Evolutionary conservation across 2,888 invertebrate genomes (phyloP), one percentile per base, ranked within the genome.

Genomic region (Asteroscopus sphinx): DNA sequence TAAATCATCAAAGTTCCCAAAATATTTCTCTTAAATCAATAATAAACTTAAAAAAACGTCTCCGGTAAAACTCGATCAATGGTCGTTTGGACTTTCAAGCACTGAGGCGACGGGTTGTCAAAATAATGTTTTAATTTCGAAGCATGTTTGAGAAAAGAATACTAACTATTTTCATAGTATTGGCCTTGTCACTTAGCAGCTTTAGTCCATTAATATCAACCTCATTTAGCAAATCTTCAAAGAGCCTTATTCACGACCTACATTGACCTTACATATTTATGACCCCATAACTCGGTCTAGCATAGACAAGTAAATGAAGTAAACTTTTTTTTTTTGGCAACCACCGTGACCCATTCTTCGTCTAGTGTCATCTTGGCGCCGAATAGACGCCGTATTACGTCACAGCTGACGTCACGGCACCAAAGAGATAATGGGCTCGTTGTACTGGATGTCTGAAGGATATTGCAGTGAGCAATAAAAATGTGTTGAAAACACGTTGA

Each of bases 291-390:
- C 52, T 57, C 8, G 13, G 11, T 26, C 21, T 6, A 25, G n/a
- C 45, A 65, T 49, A 65, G 44, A 65, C 58, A 25, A 57, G 15
- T 57, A 44, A 21, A 64, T 56, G 30, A 12, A n/a, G 33, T 42
- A 47, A 40, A 41, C 9, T 8, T 60, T 46, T 47, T 46, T 47
- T 54, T 57, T 66, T 73, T 63, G 73, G 73, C 72, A 73, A 57
- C 7, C 32, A 28, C 15, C 15, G 5, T 30, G 59, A 55, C 64
- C 74, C 49, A 52, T 4, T 64, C 48, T 51, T 32, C 53, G 36
- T 21, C 13, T 51, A 36, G 51, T 45, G 52, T 54, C 56, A 40
- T 16, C 33, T 37, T 28, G 52, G 46, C 73, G 73, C 73, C 73
- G 39, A 21, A 6, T 15, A 48, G 63, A 17, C 72, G 67, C 59